Percentiles rank a stretch among this genome's conserved stretches.
Conservation (phyloP, 2,888 invertebrate genomes). For the Epirrita christyi region DNA sequence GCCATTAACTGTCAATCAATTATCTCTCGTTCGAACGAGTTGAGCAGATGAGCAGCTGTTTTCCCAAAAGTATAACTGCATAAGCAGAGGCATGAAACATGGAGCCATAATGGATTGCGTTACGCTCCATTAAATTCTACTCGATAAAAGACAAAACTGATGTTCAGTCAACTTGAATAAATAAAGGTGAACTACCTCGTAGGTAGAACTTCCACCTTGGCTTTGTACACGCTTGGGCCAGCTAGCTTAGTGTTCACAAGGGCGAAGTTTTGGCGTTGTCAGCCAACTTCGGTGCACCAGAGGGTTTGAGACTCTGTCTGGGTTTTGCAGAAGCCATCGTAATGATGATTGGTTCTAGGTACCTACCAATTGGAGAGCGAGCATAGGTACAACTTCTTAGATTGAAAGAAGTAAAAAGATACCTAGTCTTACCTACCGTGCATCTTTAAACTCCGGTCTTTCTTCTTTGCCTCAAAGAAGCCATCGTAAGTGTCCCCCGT, state of each 20-base stretch:
- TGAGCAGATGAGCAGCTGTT: conserved; percentile 11
- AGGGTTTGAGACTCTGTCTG: no score
- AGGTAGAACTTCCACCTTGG: conserved; percentile 34
- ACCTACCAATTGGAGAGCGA: no score
- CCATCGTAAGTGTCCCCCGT: conserved; percentile 86
- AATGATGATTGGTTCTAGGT: no score
- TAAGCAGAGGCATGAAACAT: conserved; percentile 23
- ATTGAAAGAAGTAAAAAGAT: no score
- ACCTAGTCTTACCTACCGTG: conserved; percentile 67
- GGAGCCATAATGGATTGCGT: conserved; percentile 57
- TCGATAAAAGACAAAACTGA: conserved; percentile 60
- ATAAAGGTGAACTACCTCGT: conserved; percentile 43
- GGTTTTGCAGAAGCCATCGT: no score
- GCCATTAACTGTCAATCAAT: no score
- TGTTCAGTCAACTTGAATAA: conserved; percentile 33
- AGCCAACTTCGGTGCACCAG: no score
- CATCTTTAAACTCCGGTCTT: conserved; percentile 69
- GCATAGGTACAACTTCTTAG: no score
- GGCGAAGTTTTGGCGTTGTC: no score
- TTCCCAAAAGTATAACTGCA: conserved; percentile 17
- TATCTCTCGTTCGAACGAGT: no score
- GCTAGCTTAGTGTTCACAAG: no score
- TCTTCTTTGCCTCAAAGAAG: conserved; percentile 81
- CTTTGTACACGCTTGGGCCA: not conserved
- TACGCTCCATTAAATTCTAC: conserved; percentile 64